Base-by-base conservation (phyloP, 2,113 vertebrate genomes). In the Grammatotria lemairii region DNA sequence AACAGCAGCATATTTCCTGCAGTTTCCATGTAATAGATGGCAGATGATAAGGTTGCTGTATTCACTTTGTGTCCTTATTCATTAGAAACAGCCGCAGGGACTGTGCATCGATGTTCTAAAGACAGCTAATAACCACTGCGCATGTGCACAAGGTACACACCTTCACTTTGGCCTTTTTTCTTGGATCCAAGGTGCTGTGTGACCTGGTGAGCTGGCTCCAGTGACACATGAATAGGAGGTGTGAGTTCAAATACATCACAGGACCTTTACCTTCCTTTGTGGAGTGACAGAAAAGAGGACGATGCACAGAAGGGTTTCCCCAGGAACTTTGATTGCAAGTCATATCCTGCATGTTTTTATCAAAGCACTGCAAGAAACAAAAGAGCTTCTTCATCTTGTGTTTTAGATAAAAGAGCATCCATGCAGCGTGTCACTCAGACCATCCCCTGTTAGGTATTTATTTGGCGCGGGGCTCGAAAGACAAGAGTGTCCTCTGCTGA, bases 51-150 rank as follows among this genome's bases (percentile, higher is more conserved):
- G 60, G 87, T 51, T 81, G 82, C 83, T 82, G 45, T 88, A 84
- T 92, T 89, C 91, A 91, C 81, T 88, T 84, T 91, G 85, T 92
- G 87, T 35, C 73, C 38, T 82, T 88, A 87, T 88, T 90, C 65
- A 91, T 90, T 82, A 53, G 83, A 88, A 79, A 93, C 91, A 26
- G 60, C 82, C 5, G 45, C 35, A 38, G 79, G 8, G 21, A 7
- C 33, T 81, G 16, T 21, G 53, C 21, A 3, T 54, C 19, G 40
- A 85, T 87, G 82, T 53, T 90, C 84, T 86, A 86, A 90, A 58
- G 80, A 84, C 82, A 83, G 84, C 73, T 82, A 68, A 68, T 81
- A 40, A 9, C 70, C 78, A 47, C 83, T 49, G 21, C 55, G 7
- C 42, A 38, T 65, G 85, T 49, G 79, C 31, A 63, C 19, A 54